Evolutionary conservation across 2,797 vertebrate species (phyloP).

Genomic region (Kryptolebias ocellatus): DNA sequence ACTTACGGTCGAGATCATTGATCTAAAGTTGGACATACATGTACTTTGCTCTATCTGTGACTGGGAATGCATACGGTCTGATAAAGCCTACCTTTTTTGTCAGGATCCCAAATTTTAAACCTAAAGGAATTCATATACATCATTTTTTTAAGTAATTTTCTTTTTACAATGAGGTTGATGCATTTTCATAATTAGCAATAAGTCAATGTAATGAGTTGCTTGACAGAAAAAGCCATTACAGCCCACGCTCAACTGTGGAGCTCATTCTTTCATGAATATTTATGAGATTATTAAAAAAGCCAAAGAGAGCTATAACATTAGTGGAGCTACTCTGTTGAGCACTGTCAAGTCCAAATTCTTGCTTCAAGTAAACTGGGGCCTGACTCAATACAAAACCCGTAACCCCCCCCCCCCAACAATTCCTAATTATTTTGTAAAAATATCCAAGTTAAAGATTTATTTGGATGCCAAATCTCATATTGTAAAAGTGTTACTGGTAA

Average conservation of each 20-base stretch:
- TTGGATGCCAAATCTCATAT: not conserved
- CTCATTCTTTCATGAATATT: slow-evolving; percentile 52
- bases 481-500: not conserved
- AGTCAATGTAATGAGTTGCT: slow-evolving; percentile 51
- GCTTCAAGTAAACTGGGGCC: not conserved
- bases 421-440: not conserved
- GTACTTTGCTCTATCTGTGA: slow-evolving; percentile 4
- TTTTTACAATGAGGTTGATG: slow-evolving; percentile 38
- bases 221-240: slow-evolving; percentile 56
- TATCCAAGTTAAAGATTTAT: not conserved
- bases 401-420: too few relatives aligned
- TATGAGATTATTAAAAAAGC: slow-evolving; percentile 54
- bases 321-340: slow-evolving; percentile 14
- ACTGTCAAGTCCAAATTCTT: slow-evolving; percentile 32
- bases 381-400: not conserved
- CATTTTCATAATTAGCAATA: slow-evolving; percentile 51
- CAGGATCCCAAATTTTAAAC: slow-evolving; percentile 25
- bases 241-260: slow-evolving; percentile 46
- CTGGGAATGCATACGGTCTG: not conserved
- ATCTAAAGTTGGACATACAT: slow-evolving; percentile 1
- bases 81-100: not conserved
- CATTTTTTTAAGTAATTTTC: too few relatives aligned
- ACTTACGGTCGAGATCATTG: slow-evolving; percentile 5
- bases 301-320: slow-evolving; percentile 22
- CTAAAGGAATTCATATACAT: slow-evolving; percentile 7